These are phyloP conservation scores for Atethmia centrago DNA, from an alignment of 2,888 invertebrate species.

Conservation along the genomic window DNA sequence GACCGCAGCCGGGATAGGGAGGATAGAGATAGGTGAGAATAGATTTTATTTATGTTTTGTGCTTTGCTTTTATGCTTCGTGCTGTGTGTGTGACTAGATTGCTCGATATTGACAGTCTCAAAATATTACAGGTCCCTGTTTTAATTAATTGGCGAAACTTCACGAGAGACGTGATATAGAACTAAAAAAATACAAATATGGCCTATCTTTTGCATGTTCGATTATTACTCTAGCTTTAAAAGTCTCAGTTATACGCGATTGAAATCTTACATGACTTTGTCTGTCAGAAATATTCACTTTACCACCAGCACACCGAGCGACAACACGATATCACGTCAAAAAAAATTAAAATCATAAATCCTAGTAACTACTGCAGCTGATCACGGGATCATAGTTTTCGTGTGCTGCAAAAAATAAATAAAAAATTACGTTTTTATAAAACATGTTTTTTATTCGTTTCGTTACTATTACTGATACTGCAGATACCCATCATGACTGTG, in stretches of 20 bases:
- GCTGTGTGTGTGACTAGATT: not conserved
- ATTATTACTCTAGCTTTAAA: not conserved
- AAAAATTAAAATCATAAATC: not conserved
- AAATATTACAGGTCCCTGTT: not conserved
- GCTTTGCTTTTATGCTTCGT: conserved; percentile 10
- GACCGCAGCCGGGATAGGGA: conserved; percentile 86
- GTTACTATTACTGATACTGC: not conserved
- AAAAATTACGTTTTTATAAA: not conserved
- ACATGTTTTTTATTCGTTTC: not conserved
- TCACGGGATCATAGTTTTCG: not conserved
- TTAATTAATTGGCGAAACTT: not conserved
- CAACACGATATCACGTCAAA: not conserved
- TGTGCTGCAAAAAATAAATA: not conserved
- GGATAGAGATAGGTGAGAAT: conserved; percentile 83
- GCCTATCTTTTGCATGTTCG: not conserved
- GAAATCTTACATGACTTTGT: not conserved
- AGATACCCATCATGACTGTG: not conserved
- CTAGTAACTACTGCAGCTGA: not conserved
- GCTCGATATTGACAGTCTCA: too few relatives aligned
- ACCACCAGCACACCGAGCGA: not conserved
- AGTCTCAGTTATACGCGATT: too few relatives aligned
- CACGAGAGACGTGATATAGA: too few relatives aligned
- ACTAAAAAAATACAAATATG: not conserved
- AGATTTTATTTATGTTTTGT: not conserved
- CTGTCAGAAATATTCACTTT: not conserved